Evolutionary conservation across 2,888 invertebrate species (phyloP).

Genomic region (Imbricaverruca yamaguchii): DNA sequence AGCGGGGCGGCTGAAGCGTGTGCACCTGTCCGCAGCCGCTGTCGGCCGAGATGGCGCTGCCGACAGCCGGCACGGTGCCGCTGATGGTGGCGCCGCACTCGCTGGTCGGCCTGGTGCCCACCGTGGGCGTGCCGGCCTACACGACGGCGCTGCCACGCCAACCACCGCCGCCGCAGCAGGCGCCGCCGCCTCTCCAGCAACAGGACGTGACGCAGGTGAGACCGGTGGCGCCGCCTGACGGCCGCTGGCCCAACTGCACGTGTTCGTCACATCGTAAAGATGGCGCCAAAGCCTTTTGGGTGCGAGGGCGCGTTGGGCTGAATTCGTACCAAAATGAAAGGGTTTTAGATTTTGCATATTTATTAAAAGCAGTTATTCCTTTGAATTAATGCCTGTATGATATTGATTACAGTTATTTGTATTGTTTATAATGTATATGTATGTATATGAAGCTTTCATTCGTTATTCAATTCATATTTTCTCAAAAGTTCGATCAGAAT

Average conservation of each 20-base stretch:
- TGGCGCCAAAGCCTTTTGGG: neutral
- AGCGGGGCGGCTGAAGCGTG: too few species aligned
- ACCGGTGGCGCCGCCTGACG: neutral
- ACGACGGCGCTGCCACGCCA: neutral
- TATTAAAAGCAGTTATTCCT: too few species aligned
- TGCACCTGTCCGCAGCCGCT: neutral
- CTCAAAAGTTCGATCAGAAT: too few species aligned
- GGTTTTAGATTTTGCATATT: too few species aligned
- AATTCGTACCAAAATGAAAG: too few species aligned
- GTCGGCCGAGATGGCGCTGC: neutral
- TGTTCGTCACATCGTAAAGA: neutral
- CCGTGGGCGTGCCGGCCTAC: slow-evolving; percentile 7
- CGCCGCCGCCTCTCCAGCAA: neutral
- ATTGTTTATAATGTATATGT: too few species aligned
- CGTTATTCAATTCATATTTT: too few species aligned
- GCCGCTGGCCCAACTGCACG: neutral
- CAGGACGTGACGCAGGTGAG: slow-evolving; percentile 9
- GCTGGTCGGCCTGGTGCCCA: slow-evolving; percentile 6
- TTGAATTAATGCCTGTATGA: too few species aligned
- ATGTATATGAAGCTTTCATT: too few species aligned
- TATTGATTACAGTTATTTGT: too few species aligned
- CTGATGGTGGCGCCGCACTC: slow-evolving; percentile 12
- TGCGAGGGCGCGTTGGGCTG: too few species aligned
- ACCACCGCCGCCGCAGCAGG: too few species aligned
- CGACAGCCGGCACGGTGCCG: neutral